Base-by-base conservation (phyloP, 2,888 invertebrate genomes). In the Amphipyra berbera region DNA sequence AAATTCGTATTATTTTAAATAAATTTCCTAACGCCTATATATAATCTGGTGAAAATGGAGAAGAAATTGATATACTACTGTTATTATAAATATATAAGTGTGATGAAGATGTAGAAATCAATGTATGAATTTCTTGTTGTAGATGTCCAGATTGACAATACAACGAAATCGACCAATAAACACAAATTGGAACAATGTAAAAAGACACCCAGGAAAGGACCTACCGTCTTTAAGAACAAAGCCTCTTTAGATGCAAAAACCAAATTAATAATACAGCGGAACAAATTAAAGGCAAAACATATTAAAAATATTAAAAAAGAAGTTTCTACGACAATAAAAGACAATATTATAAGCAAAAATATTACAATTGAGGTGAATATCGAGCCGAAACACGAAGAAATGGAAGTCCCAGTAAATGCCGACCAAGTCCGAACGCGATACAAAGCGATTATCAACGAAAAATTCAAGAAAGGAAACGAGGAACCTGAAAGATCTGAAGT, bases 141-240 rank as follows among this genome's bases (percentile, higher is more conserved):
- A 78, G 78, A 78, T 78, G 71, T 65, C 74, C 76, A 33, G 78
- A 78, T 68, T 68, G 73, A 71, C 66, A 73, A 72, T 76, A 74
- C 73, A 76, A 78, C 66, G 57, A 61, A 66, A 61, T 56, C 54
- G 30, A 56, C 45, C 21, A 46, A 46, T 48, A 30, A 30, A 42
- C 13, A 47, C 42, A 75, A 72, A 74, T 35, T 52, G 71, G 54
- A 38, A 64, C 27, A 3, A 10, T n/a, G 30, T 49, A 65, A 65
- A 65, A 55, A 40, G 52, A 54, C 52, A 72, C 9, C 4, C 42
- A 62, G 40, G 63, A 66, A 10, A 49, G 68, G 49, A 13, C 66
- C 59, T 1, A 77, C 65, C n/a, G 50, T 68, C 30, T 78, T 78
- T 55, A 61, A 58, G 44, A 40, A 27, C 7, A 64, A 65, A 55